A percentile compares a stretch with the other conserved stretches of the same genome.
phyloP scores from a whole-genome alignment of 2,888 invertebrate genomes.

The Hypomecis atomaria region DNA sequence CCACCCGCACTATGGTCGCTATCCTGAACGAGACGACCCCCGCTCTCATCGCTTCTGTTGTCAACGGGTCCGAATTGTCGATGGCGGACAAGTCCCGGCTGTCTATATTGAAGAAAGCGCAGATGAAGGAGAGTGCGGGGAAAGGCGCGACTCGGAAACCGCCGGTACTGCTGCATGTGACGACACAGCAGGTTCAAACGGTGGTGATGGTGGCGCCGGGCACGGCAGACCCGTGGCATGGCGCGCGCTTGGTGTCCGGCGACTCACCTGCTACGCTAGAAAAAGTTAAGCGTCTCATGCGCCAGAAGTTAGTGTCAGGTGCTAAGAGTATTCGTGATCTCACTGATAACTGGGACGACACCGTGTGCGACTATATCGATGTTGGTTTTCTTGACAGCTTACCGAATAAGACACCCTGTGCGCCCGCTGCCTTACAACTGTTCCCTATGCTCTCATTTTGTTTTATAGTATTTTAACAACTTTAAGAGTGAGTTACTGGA shows the following conservation, averaged over 20 bases:
- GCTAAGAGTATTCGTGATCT: constrained; percentile 68
- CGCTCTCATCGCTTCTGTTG: constrained; percentile 7
- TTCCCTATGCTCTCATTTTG: no score
- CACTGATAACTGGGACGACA: constrained; percentile 72
- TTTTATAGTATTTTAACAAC: no score
- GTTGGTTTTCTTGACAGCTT: constrained; percentile 48
- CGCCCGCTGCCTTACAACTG: not conserved
- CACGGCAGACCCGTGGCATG: constrained; percentile 49
- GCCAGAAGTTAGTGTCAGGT: constrained; percentile 63
- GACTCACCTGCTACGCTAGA: constrained; percentile 61
- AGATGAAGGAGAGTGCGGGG: constrained; percentile 58
- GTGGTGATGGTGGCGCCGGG: constrained; percentile 69
- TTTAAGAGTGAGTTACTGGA: no score
- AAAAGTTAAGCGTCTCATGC: constrained; percentile 68
- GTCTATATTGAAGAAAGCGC: constrained; percentile 71
- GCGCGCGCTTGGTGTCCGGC: constrained; percentile 51
- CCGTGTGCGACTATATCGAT: constrained; percentile 75
- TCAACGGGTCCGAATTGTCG: constrained; percentile 50
- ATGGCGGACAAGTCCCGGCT: constrained; percentile 70
- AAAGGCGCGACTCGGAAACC: constrained; percentile 61
- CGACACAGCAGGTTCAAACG: constrained; percentile 58
- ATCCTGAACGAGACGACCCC: constrained; percentile 19
- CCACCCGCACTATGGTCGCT: not conserved
- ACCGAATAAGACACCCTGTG: not conserved
- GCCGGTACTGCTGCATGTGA: constrained; percentile 69